These are phyloP conservation scores for Meghimatium bilineatum DNA, from an alignment of 2,888 invertebrate genomes.

Conservation along the genomic window DNA sequence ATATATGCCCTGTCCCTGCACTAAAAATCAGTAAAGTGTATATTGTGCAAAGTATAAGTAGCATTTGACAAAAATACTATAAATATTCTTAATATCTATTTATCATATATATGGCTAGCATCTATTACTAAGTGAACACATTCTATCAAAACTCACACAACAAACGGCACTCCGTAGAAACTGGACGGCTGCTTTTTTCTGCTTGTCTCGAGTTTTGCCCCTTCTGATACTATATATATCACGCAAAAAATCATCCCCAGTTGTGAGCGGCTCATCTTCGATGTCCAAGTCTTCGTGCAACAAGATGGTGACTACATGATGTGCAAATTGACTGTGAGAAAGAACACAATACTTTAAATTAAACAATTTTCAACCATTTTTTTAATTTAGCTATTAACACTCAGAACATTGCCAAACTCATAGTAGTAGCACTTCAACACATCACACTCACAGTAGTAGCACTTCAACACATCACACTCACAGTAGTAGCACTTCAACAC, in stretches of 20 bases:
- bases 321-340: constrained; percentile 40
- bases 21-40: too few relatives aligned
- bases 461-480: background rate
- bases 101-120: too few relatives aligned
- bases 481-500: background rate
- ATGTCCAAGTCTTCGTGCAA: constrained; percentile 47
- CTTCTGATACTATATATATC: constrained; percentile 41
- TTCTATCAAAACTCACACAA: constrained; percentile 30
- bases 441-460: background rate
- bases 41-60: too few relatives aligned
- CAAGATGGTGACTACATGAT: constrained; percentile 47
- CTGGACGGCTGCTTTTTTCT: constrained; percentile 46
- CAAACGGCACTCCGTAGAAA: constrained; percentile 44
- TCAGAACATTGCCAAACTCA: too few relatives aligned
- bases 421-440: too few relatives aligned
- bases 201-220: constrained; percentile 43
- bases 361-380: background rate
- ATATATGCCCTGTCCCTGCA: too few relatives aligned
- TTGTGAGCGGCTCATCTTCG: constrained; percentile 41
- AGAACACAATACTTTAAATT: background rate
- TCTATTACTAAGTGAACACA: background rate
- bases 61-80: too few relatives aligned
- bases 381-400: background rate
- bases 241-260: constrained; percentile 39
- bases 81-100: too few relatives aligned